Percentiles rank a stretch among this genome's conserved stretches.
Evolutionary conservation across 2,888 invertebrate species (phyloP).

Genomic region (Rhamphomyia laevipes): DNA sequence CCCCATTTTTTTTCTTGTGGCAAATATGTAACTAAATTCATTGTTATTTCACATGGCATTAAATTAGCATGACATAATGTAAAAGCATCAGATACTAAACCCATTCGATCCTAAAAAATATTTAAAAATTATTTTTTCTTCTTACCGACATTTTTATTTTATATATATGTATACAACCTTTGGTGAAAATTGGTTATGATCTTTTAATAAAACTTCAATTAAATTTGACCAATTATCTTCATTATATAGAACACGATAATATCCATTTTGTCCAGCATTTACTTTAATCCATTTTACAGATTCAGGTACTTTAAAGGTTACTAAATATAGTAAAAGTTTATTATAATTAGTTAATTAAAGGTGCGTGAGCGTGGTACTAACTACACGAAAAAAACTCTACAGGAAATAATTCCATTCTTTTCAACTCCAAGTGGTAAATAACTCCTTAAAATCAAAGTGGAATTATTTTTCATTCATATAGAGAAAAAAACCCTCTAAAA

Average conservation of each 20-base stretch:
- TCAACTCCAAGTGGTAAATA: too few relatives aligned
- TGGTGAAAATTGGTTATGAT: constrained; percentile 30
- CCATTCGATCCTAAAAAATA: constrained; percentile 31
- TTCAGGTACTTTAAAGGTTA: constrained; percentile 32
- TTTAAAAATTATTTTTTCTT: neutral
- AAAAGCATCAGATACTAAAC: constrained; percentile 37
- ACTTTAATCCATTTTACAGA: constrained; percentile 38
- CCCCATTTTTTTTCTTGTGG: constrained; percentile 36
- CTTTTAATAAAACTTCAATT: constrained; percentile 28
- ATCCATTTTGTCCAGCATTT: constrained; percentile 35
- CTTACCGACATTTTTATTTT: neutral
- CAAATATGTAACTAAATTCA: constrained; percentile 36
- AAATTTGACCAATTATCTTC: constrained; percentile 35
- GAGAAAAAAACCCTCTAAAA: too few relatives aligned
- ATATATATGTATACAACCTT: constrained; percentile 20
- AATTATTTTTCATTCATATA: too few relatives aligned
- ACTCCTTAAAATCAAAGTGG: too few relatives aligned
- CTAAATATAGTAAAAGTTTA: constrained; percentile 17
- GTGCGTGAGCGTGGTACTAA: too few relatives aligned
- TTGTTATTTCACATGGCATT: constrained; percentile 35
- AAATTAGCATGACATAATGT: constrained; percentile 37
- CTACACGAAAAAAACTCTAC: too few relatives aligned
- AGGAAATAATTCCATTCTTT: too few relatives aligned
- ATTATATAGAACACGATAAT: constrained; percentile 36
- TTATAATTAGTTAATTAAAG: neutral